Evolutionary conservation across 2,113 vertebrate genomes (phyloP), one percentile per base, ranked within the genome.

Genomic region (Ctenodactylus gundi): DNA sequence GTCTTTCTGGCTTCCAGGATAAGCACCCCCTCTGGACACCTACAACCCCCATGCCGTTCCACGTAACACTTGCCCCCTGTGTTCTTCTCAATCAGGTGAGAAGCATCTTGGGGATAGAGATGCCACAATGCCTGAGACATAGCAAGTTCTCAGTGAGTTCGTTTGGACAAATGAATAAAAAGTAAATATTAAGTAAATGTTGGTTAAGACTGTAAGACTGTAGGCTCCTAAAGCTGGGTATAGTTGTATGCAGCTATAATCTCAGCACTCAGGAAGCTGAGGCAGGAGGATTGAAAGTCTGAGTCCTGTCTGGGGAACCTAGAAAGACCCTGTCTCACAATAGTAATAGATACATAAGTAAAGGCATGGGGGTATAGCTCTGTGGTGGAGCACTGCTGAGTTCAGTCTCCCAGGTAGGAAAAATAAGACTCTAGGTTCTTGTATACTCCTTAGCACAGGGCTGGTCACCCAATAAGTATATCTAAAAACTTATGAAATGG

Each of bases 181-280:
- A 82, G 51, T 36, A 78, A 65, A 73, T 39, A 60, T n/a, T 23
- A 88, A 86, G 36, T 58, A 73, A 49, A 60, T 29, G 7, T 58
- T n/a, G 23, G 39, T 86, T 72, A 87, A 85, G 72, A 94, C 70
- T 90, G 44, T 72, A 87, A 85, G 72, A 94, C 70, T 90, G 44
- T 46, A 73, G 73, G 49, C 21, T 77, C 75, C 34, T n/a, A 10
- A 11, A n/a, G 70, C 70, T 46, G 25, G 65, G 8, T 39, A 13
- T 39, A 23, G 39, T 68, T 36, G 44, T 12, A 72, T 41, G 27
- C 23, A 44, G 36, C 23, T 44, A 23, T 41, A 39, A 70, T 70
- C 36, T 23, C 10, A 41, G 20, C 67, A 41, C 41, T 70, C 68
- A 44, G 68, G 39, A 41, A 25, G 39, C 39, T 27, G 41, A 72